Evolutionary conservation across 1,140 invertebrate species (phyloP), one percentile per base, ranked within the genome.

Genomic region (Ericerus pela): DNA sequence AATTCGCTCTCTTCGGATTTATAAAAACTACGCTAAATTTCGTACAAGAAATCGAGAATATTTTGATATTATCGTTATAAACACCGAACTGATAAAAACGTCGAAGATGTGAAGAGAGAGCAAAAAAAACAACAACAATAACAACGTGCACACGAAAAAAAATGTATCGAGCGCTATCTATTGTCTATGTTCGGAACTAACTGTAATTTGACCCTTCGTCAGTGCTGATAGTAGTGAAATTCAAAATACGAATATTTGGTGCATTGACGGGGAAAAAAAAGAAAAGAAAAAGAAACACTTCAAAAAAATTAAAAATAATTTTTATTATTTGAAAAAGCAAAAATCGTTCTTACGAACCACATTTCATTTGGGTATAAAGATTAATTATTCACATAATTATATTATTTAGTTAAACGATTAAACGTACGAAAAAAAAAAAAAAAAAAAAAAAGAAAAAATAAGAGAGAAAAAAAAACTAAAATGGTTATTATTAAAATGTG

Each of bases 111-210:
- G 27, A 53, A 24, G 27, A 53, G 30, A 24, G 30, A 53, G 47
- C 27, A 2, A 51, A 27, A 29, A 53, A 16, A 29, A 16, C 51
- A 16, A 6, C 3, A 29, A 29, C 27, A n/a, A 53, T 26, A 5
- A 53, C 30, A 29, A 36, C 10, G 10, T 36, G n/a, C 18, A 14
- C 18, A 52, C 8, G 4, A 52, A 8, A 6, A 28, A 5, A 5
- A 47, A 47, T 24, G 41, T 24, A 47, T 24, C 41, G 41, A 18
- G 41, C 41, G 41, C 41, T 24, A 47, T 47, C 41, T 47, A 47
- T 47, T 47, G 41, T 47, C 26, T 47, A 47, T 47, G 18, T 47
- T 47, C 26, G n/a, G n/a, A n/a, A 47, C 41, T 47, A 47, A 24
- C 41, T 10, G 41, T 47, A 47, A 47, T 47, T 24, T 47, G 41